Conservation (phyloP, 2,113 vertebrate genomes). For the Rhombomys opimus region DNA sequence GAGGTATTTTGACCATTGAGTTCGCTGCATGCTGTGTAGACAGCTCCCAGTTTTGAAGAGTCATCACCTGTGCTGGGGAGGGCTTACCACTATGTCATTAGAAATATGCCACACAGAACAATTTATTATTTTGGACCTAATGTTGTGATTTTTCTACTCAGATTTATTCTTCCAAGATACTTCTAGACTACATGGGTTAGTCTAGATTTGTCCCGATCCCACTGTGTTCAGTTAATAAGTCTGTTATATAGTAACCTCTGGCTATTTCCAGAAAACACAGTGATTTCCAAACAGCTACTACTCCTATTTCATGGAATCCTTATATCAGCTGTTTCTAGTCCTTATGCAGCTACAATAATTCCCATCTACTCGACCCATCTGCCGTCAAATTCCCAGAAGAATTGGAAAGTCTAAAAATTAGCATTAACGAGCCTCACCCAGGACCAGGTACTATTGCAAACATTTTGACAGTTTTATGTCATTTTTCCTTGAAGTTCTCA, state of each 20-base stretch:
- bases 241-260: neutral
- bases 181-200: neutral
- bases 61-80: neutral
- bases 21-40: neutral
- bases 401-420: neutral
- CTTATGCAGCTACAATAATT: neutral
- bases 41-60: too few species aligned
- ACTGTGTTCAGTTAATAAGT: neutral
- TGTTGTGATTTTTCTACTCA: neutral
- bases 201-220: neutral
- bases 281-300: neutral
- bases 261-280: neutral
- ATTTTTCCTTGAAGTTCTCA: neutral
- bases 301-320: neutral
- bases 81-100: conserved; percentile 86
- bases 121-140: neutral
- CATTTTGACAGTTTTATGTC: neutral
- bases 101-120: neutral
- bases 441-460: neutral
- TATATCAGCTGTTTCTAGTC: neutral
- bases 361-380: too few species aligned
- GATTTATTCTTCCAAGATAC: neutral
- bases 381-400: neutral
- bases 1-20: neutral
- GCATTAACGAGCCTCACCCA: neutral